Base-by-base conservation (phyloP, 2,888 invertebrate species). In the Gnatocerus cornutus region DNA sequence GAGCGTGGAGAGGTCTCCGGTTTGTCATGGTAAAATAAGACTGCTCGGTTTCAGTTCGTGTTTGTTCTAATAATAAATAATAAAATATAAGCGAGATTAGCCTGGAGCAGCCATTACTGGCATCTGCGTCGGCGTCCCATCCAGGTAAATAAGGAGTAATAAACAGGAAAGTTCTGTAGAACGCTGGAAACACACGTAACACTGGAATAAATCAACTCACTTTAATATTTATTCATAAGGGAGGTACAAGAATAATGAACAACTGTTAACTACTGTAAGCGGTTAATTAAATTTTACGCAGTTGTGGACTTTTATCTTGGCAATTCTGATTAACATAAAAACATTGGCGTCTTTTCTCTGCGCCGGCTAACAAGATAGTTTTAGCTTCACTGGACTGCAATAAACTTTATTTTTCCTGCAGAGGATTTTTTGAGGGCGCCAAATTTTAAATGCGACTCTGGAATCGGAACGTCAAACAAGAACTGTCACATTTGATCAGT, bases 281-380 rank as follows among this genome's bases (percentile, higher is more conserved):
- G 33, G 33, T 73, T 76, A 76, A 76, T 76, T 76, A 74, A 76
- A 74, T 75, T 76, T 73, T 69, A 73, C 81, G 79, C 83, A 84
- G 82, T 73, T 77, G 83, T 80, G 53, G 37, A 63, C 41, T 59
- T 68, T 66, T 65, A 66, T 67, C 68, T 62, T 39, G 46, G 63
- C 41, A 61, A 58, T 68, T 68, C 63, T 61, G 63, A 45, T 12
- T 13, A 45, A 45, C 45, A 10, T 45, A 10, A 12, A 45, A 45
- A 45, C 21, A 4, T 21, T 21, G 21, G 1, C 21, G 21, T 4
- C 1, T 3, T 21, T 21, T 21, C 21, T 21, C 21, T 4, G 4
- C 2, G 4, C 21, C 21, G 21, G 21, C 21, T 1, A 21, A 1
- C 21, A 21, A 21, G 21, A 21, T 21, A 3, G 21, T 21, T 21